A percentile compares a stretch with the other conserved stretches of the same genome.
Evolutionary conservation across 2,797 vertebrate genomes (phyloP).

Genomic region (Danio choprae): DNA sequence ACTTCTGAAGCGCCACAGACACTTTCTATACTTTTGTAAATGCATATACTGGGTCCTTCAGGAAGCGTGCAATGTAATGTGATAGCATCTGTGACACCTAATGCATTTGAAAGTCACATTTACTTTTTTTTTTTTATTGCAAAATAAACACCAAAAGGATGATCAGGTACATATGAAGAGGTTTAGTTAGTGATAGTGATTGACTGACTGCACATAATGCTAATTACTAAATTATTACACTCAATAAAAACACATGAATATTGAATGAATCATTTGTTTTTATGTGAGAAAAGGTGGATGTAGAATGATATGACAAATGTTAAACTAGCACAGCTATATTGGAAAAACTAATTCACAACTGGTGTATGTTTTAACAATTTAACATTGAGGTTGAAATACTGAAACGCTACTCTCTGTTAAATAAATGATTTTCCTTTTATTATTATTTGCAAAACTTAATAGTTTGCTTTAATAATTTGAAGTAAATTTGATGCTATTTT

Average conservation of each 20-base stretch:
- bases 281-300: background rate
- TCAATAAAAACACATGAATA: background rate
- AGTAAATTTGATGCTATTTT: too few species aligned
- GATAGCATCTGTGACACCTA: background rate
- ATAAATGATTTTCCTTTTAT: too few species aligned
- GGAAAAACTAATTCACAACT: too few species aligned
- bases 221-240: background rate
- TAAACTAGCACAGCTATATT: too few species aligned
- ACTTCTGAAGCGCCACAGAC: slow-evolving; percentile 29
- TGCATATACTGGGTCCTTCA: background rate
- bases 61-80: background rate
- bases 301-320: too few species aligned
- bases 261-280: background rate
- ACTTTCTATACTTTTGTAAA: slow-evolving; percentile 7
- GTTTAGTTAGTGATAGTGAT: background rate
- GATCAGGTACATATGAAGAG: background rate
- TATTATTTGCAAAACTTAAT: too few species aligned
- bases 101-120: background rate
- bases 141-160: background rate
- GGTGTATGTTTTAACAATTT: background rate
- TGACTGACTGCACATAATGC: background rate
- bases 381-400: too few species aligned
- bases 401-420: too few species aligned
- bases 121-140: background rate
- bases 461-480: too few species aligned